These are phyloP conservation scores for Ashinkailepas kermadecensis DNA, from an alignment of 2,888 invertebrate genomes.

Conservation along the genomic window DNA sequence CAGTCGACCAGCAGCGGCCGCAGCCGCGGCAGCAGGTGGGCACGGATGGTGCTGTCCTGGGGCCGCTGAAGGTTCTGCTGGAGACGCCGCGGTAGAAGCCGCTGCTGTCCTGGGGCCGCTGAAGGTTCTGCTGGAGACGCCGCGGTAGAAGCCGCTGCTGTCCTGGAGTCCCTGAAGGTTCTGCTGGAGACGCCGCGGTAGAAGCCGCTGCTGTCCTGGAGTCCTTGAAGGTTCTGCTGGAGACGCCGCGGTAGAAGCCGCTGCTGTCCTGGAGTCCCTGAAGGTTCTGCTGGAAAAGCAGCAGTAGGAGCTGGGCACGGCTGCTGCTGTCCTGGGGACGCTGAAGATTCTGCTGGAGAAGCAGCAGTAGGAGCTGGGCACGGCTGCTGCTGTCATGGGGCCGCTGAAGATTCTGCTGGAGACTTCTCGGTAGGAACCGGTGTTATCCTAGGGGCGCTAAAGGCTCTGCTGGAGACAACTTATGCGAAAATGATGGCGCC, in stretches of 20 bases:
- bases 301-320: not conserved
- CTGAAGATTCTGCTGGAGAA: not conserved
- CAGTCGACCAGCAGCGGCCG: slow-evolving; percentile 21
- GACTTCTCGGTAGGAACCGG: too few relatives aligned
- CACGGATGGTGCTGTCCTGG: too few relatives aligned
- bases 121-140: too few relatives aligned
- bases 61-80: too few relatives aligned
- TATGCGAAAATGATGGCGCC: too few relatives aligned
- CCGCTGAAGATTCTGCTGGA: too few relatives aligned
- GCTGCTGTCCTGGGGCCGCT: too few relatives aligned
- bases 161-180: not conserved
- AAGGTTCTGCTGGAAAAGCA: not conserved
- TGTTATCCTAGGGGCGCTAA: too few relatives aligned
- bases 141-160: too few relatives aligned
- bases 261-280: not conserved
- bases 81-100: too few relatives aligned
- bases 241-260: not conserved
- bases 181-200: not conserved
- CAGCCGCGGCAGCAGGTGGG: not conserved
- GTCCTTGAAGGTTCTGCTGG: not conserved
- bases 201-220: not conserved
- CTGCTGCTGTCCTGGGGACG: not conserved
- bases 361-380: not conserved
- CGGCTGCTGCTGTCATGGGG: not conserved
- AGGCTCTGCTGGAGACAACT: too few relatives aligned